These are phyloP conservation scores for Xylocopa sonorina DNA, from an alignment of 1,140 invertebrate species.

Conservation along the genomic window DNA sequence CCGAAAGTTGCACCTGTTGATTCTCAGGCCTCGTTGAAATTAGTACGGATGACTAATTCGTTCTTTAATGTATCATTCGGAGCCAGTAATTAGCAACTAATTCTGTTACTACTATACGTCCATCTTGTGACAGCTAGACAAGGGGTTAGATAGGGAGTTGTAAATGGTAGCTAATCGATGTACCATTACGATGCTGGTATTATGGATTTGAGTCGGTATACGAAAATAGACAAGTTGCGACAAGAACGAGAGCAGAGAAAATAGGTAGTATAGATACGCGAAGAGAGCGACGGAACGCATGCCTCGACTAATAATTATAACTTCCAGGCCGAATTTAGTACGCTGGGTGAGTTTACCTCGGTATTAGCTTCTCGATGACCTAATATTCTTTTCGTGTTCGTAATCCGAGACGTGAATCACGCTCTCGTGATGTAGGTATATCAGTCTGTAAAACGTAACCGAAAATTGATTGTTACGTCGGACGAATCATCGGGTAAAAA, in stretches of 20 bases:
- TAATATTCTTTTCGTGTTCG: conserved; percentile 35
- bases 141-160: too few relatives aligned
- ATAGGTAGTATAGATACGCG: conserved; percentile 56
- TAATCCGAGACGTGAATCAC: conserved; percentile 48
- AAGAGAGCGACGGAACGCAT: conserved; percentile 57
- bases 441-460: too few relatives aligned
- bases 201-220: conserved; percentile 62
- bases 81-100: too few relatives aligned
- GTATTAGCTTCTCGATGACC: conserved; percentile 15
- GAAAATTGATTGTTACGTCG: background rate
- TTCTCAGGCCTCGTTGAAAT: conserved; percentile 25
- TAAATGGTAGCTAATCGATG: too few relatives aligned
- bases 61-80: conserved; percentile 30
- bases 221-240: conserved; percentile 63
- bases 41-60: conserved; percentile 49
- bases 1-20: conserved; percentile 60
- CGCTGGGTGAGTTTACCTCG: conserved; percentile 44
- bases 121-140: too few relatives aligned
- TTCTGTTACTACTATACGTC: too few relatives aligned
- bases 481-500: too few relatives aligned
- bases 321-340: conserved; percentile 55
- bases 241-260: conserved; percentile 43
- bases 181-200: too few relatives aligned
- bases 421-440: background rate
- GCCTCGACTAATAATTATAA: conserved; percentile 66